These are phyloP conservation scores for Prostheceraeus crozeri DNA, from an alignment of 2,888 invertebrate species.

Conservation along the genomic window DNA sequence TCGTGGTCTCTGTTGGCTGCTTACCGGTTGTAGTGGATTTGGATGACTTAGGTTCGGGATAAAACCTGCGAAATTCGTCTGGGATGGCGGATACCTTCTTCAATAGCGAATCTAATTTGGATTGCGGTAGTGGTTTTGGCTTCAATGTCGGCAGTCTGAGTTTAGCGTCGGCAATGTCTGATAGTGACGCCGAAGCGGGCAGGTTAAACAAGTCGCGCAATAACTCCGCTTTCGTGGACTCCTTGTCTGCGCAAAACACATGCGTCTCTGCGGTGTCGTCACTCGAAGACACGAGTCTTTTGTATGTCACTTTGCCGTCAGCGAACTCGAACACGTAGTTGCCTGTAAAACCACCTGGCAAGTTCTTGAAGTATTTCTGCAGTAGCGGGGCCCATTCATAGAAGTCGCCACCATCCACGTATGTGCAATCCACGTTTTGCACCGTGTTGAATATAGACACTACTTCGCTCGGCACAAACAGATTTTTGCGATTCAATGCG, in stretches of 20 bases:
- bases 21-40: too few relatives aligned
- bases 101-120: slow-evolving; percentile 11
- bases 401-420: too few relatives aligned
- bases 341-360: not conserved
- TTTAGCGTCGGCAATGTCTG: slow-evolving; percentile 26
- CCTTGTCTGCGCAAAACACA: slow-evolving; percentile 7
- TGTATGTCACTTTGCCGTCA: slow-evolving; percentile 4
- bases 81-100: slow-evolving; percentile 15
- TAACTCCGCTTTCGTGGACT: slow-evolving; percentile 7
- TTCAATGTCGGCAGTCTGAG: slow-evolving; percentile 1
- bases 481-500: slow-evolving; percentile 30
- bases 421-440: slow-evolving; percentile 11
- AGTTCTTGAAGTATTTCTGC: not conserved
- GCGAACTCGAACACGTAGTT: slow-evolving; percentile 21
- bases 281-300: slow-evolving; percentile 15
- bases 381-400: not conserved
- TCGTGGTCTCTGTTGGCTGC: too few relatives aligned
- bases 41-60: too few relatives aligned
- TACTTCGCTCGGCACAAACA: slow-evolving; percentile 19
- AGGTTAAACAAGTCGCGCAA: slow-evolving; percentile 23
- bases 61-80: slow-evolving; percentile 16
- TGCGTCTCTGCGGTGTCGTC: slow-evolving; percentile 18
- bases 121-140: slow-evolving; percentile 9
- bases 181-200: slow-evolving; percentile 11
- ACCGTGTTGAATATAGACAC: not conserved